Evolutionary conservation across 2,888 invertebrate genomes (phyloP).

Genomic region (Trichogramma evanescens): DNA sequence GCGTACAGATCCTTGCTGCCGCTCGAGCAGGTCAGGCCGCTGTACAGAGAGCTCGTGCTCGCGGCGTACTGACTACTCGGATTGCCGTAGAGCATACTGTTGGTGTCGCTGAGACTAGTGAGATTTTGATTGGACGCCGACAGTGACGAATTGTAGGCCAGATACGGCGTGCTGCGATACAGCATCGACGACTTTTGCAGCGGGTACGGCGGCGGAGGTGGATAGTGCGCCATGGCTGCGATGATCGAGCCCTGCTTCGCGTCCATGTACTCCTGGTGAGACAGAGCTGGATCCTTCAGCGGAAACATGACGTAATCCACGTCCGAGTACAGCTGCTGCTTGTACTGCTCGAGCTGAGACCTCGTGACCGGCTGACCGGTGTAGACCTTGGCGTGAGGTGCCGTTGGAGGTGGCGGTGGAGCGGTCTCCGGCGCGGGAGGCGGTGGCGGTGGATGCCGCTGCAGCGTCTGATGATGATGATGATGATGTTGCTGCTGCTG

Average conservation of each 20-base stretch:
- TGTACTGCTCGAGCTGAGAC: constrained; percentile 78
- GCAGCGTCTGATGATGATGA: constrained; percentile 51
- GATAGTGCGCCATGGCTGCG: constrained; percentile 56
- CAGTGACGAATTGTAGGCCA: constrained; percentile 50
- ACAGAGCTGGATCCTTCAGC: constrained; percentile 79
- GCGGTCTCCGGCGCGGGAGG: constrained; percentile 36
- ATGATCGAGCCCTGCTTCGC: constrained; percentile 74
- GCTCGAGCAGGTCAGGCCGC: constrained; percentile 46
- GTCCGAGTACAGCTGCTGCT: constrained; percentile 83
- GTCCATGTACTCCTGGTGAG: constrained; percentile 85
- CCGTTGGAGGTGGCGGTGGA: constrained; percentile 55
- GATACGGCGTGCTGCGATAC: constrained; percentile 76
- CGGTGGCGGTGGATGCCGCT: constrained; percentile 62
- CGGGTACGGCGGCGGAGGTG: constrained; percentile 51
- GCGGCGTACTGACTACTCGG: constrained; percentile 44
- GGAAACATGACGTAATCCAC: constrained; percentile 90
- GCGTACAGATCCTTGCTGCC: constrained; percentile 30
- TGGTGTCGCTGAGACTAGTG: constrained; percentile 30
- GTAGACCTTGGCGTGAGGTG: constrained; percentile 66
- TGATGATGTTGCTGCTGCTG: too few relatives aligned
- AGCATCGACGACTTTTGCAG: constrained; percentile 62
- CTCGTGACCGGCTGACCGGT: constrained; percentile 59
- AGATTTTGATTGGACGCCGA: constrained; percentile 75
- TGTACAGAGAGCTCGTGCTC: constrained; percentile 48
- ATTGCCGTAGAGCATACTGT: constrained; percentile 35